phyloP scores from a whole-genome alignment of 2,797 vertebrate genomes.

The Leptoclinus maculatus region DNA sequence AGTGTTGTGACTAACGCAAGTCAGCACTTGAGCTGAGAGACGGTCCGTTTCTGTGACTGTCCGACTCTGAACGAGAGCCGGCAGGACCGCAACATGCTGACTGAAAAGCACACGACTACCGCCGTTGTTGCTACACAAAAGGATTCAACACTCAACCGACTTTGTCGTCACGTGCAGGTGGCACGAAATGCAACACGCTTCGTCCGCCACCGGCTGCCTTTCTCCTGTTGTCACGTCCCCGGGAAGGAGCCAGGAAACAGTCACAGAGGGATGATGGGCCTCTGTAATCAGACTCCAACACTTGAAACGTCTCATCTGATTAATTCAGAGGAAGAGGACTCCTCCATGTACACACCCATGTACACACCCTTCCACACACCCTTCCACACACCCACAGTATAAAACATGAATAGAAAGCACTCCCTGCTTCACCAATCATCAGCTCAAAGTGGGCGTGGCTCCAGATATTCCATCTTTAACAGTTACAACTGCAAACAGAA shows the following conservation, averaged over 20 bases:
- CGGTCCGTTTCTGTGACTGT: slow-evolving; percentile 1
- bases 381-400: not conserved
- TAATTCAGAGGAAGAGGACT: slow-evolving; percentile 40
- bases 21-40: not conserved
- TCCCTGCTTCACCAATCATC: not conserved
- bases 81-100: not conserved
- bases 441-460: not conserved
- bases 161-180: slow-evolving; percentile 19
- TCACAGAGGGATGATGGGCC: slow-evolving; percentile 25
- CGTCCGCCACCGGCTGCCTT: slow-evolving; percentile 31
- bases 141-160: slow-evolving; percentile 8
- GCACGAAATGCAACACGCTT: slow-evolving; percentile 14
- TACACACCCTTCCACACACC: not conserved
- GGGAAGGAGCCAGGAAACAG: slow-evolving; percentile 1
- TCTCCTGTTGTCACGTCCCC: slow-evolving; percentile 11
- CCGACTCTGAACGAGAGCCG: not conserved
- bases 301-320: slow-evolving; percentile 37
- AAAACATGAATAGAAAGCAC: not conserved
- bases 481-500: not conserved
- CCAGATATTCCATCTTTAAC: not conserved
- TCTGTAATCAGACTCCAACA: slow-evolving; percentile 45
- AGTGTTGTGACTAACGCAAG: slow-evolving; percentile 14
- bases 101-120: slow-evolving; percentile 21
- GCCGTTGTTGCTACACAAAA: slow-evolving; percentile 15
- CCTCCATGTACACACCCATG: not conserved